Conservation (phyloP, 2,888 invertebrate genomes). For the Conchocele bisecta region DNA sequence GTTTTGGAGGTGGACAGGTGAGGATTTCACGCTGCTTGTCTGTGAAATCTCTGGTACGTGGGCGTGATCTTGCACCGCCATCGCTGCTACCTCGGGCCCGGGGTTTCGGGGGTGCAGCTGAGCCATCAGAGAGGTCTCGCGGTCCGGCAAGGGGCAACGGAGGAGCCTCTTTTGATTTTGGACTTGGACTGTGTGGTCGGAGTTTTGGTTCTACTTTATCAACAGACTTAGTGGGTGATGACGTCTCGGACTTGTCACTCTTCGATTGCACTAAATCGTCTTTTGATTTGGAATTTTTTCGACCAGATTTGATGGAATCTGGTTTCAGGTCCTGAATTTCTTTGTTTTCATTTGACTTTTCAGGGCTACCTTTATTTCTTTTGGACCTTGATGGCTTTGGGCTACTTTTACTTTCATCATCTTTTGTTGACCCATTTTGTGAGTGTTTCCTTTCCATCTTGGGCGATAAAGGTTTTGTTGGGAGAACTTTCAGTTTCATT, state of each 20-base stretch:
- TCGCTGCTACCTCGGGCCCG: slow-evolving; percentile 46
- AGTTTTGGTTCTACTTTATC: slow-evolving; percentile 15
- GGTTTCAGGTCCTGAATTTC: slow-evolving; percentile 7
- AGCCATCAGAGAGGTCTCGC: slow-evolving; percentile 35
- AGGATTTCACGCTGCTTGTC: slow-evolving; percentile 39
- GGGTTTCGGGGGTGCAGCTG: slow-evolving; percentile 32
- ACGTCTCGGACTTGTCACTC: neutral
- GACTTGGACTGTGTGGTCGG: slow-evolving; percentile 36
- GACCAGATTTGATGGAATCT: neutral
- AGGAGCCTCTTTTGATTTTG: slow-evolving; percentile 55
- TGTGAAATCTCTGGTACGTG: slow-evolving; percentile 38
- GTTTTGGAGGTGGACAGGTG: slow-evolving; percentile 52
- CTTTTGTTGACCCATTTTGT: slow-evolving; percentile 20
- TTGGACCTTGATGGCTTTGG: slow-evolving; percentile 7
- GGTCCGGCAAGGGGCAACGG: slow-evolving; percentile 45
- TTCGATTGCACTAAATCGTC: neutral
- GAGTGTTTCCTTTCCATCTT: slow-evolving; percentile 24
- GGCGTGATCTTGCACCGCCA: slow-evolving; percentile 37
- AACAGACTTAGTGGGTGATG: slow-evolving; percentile 28
- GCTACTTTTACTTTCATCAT: slow-evolving; percentile 24
- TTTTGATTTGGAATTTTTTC: slow-evolving; percentile 10
- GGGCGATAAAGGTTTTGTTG: slow-evolving; percentile 42
- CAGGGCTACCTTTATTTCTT: neutral
- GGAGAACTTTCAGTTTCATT: slow-evolving; percentile 59
- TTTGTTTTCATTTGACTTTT: neutral